Conservation (phyloP, 2,888 invertebrate species). For the Eupithecia subumbrata region DNA sequence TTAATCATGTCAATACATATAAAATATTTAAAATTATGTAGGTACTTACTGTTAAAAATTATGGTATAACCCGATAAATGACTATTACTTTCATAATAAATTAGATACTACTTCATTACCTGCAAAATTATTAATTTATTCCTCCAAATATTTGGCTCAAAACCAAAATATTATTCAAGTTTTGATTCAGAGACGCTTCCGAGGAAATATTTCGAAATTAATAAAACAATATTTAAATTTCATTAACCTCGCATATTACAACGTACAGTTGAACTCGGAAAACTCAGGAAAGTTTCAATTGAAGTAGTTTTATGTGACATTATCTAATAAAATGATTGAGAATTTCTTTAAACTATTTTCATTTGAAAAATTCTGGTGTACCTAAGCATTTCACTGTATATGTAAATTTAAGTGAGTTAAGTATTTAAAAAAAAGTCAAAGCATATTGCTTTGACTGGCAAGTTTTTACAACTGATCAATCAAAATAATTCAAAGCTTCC, state of each 20-base stretch:
- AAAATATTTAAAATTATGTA: not conserved
- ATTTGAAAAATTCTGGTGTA: no score
- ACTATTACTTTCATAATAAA: not conserved
- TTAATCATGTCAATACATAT: no score
- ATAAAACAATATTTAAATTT: slow-evolving; percentile 59
- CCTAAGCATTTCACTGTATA: no score
- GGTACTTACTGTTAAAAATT: not conserved
- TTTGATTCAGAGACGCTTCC: slow-evolving; percentile 23
- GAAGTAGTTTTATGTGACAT: not conserved
- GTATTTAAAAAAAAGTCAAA: not conserved
- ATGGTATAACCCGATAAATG: not conserved
- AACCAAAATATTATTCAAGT: slow-evolving; percentile 27
- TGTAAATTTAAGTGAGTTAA: no score
- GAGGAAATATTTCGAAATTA: slow-evolving; percentile 42
- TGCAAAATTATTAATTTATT: slow-evolving; percentile 22
- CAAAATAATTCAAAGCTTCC: not conserved
- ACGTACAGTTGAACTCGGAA: slow-evolving; percentile 32
- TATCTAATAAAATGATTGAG: no score
- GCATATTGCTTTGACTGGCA: not conserved
- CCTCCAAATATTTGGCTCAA: slow-evolving; percentile 24
- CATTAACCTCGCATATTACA: slow-evolving; percentile 55
- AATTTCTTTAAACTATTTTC: no score
- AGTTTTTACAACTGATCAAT: not conserved
- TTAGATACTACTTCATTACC: slow-evolving; percentile 9
- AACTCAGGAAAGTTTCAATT: not conserved